Evolutionary conservation across 2,888 invertebrate species (phyloP), one percentile per base, ranked within the genome.

Genomic region (Phaedon cochleariae): DNA sequence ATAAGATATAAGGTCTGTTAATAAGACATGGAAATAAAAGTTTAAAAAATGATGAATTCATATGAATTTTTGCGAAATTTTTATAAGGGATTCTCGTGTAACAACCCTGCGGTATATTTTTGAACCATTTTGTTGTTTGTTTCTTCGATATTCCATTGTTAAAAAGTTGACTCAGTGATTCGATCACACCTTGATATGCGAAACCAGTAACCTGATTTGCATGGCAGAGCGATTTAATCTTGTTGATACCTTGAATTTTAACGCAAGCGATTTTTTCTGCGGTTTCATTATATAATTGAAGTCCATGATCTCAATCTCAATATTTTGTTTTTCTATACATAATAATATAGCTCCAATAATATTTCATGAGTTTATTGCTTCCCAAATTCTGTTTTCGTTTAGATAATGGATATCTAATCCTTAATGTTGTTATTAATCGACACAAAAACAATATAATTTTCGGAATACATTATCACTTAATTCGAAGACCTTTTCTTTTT

Each of bases 261-360:
- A n/a, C n/a, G n/a, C n/a, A n/a, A n/a, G n/a, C n/a, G n/a, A n/a
- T n/a, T n/a, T 63, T 34, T 48, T 15, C 15, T 49, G 12, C 15
- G 17, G n/a, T n/a, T 51, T 58, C 10, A 52, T 49, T 58, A 48
- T 29, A 20, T 45, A 37, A 29, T 46, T 10, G 7, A 37, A 31
- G 59, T 15, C 64, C 64, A 21, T 60, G 64, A 64, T 64, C 64
- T 54, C 53, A 55, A 53, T 62, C n/a, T 57, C 2, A 21, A 57
- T 29, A 54, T 29, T 18, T 17, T 46, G 4, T 17, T 46, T 46
- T n/a, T 1, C 15, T 1, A 17, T 46, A 7, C 7, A 46, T 46
- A 46, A 46, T 10, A 17, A 10, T 17, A 46, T 46, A 46, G 7
- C 46, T 5, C 26, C 26, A 34, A 34, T 34, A 10, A 12, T 2